Evolutionary conservation across 2,113 vertebrate genomes (phyloP), one percentile per base, ranked within the genome.

Genomic region (Bos javanicus): DNA sequence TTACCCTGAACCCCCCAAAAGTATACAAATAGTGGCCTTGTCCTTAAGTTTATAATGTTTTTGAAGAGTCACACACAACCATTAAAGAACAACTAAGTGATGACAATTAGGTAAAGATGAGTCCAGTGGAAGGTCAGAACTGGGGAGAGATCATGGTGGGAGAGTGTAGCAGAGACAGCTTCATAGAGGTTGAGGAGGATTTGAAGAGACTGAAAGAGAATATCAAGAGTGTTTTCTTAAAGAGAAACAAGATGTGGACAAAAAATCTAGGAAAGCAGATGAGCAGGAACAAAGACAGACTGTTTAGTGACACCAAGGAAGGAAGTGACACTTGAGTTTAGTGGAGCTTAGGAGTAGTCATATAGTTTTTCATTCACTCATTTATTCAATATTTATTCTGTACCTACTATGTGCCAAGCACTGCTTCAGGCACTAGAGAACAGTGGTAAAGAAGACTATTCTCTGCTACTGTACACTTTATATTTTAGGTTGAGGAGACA

Each of bases 401-500:
- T 52, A 85, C 30, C 57, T 89, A 60, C 23, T 67, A 52, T 48
- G 43, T 92, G 50, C 28, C 39, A 87, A 74, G 28, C 50, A 94
- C 25, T 83, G 28, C 57, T 88, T 81, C 48, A 67, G 64, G 48
- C 48, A 57, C 46, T 90, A 90, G 43, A 87, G n/a, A 86, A 62
- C 5, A 48, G 36, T 36, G 36, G 10, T 94, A 46, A 90, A 71
- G 46, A 62, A 87, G 62, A 60, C 25, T 82, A 64, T 78, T 92
- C 19, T 93, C 15, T 84, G 48, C 28, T 76, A 25, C 90, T 87
- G 52, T 6, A 43, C 46, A 81, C 46, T 78, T 78, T 33, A 82
- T 91, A 94, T 56, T 94, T 90, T 80, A 91, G 59, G 15, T 85
- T 94, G 84, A 96, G n/a, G 56, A 96, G n/a, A 36, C 64, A 67